Evolutionary conservation across 2,797 vertebrate genomes (phyloP).

Genomic region (Enteromius paludinosus): DNA sequence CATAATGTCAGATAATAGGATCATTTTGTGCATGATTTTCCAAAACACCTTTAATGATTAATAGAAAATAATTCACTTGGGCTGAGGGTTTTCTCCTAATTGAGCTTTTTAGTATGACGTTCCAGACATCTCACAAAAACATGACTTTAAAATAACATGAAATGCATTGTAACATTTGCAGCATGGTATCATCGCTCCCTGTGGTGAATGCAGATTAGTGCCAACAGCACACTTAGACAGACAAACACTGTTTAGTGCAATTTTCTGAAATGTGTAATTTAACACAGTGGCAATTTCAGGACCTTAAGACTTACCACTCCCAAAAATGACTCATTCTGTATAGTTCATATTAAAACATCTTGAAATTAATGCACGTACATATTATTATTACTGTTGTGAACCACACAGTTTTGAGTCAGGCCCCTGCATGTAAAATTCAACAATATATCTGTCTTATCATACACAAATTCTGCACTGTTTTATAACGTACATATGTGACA

Average conservation of each 20-base stretch:
- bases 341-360: background rate
- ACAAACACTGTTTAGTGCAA: constrained; percentile 9
- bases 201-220: constrained; percentile 5
- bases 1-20: too few species aligned
- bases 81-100: background rate
- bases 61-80: background rate
- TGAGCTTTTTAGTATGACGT: background rate
- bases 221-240: background rate
- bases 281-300: constrained; percentile 3
- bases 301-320: background rate
- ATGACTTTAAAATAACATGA: background rate
- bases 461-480: background rate
- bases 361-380: background rate
- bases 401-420: background rate
- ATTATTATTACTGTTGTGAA: background rate
- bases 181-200: background rate
- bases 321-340: background rate
- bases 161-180: background rate
- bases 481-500: background rate
- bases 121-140: background rate
- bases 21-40: background rate
- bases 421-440: background rate
- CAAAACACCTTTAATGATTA: background rate
- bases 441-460: background rate
- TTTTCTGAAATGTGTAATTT: constrained; percentile 18